Evolutionary conservation across 2,113 vertebrate species (phyloP).

Genomic region (Varanus salvator): DNA sequence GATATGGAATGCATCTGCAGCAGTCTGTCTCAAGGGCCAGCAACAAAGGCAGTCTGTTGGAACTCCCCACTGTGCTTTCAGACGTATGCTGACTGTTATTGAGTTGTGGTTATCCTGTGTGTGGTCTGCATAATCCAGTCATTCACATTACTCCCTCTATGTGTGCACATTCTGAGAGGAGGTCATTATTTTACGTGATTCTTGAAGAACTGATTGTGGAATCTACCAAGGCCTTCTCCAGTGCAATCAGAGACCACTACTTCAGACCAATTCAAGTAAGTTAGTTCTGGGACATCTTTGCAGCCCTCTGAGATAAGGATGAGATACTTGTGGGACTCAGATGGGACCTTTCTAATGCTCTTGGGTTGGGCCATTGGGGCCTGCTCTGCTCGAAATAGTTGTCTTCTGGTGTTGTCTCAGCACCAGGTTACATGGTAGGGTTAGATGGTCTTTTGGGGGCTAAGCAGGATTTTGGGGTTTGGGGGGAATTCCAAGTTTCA

Average conservation of each 20-base stretch:
- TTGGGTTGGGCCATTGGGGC: too few species aligned
- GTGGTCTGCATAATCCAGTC: background rate
- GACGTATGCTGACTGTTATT: background rate
- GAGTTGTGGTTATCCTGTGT: background rate
- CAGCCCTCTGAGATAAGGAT: too few species aligned
- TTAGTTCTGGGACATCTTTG: too few species aligned
- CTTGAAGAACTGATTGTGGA: background rate
- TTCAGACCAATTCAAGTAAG: too few species aligned
- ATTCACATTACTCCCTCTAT: background rate
- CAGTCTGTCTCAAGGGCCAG: background rate
- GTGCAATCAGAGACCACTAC: background rate
- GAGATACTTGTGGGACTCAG: too few species aligned
- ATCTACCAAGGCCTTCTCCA: background rate
- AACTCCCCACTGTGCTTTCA: background rate
- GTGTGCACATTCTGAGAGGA: background rate
- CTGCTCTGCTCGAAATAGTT: too few species aligned
- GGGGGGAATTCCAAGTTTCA: too few species aligned
- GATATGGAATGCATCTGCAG: background rate
- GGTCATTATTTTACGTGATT: background rate
- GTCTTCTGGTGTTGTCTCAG: too few species aligned
- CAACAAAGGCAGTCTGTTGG: background rate
- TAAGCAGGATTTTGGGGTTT: too few species aligned
- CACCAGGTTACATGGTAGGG: too few species aligned
- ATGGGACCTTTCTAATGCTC: too few species aligned
- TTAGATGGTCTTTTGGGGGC: too few species aligned